Evolutionary conservation across 2,113 vertebrate species (phyloP).

Genomic region (Plecotus auritus): DNA sequence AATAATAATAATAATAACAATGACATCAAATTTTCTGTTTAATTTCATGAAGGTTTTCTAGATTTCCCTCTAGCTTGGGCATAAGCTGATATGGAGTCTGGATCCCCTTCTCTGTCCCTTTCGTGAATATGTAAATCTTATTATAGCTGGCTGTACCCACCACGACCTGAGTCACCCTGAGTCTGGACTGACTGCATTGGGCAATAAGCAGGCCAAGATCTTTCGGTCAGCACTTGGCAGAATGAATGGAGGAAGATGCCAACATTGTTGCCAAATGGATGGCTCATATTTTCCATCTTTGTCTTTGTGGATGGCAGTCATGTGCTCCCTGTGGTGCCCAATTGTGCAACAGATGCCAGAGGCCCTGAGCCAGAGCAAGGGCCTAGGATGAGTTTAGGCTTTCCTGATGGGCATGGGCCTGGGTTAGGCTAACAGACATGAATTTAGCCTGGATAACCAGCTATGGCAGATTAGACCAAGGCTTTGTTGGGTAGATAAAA

Average conservation of each 20-base stretch:
- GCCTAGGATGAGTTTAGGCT: background rate
- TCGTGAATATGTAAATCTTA: background rate
- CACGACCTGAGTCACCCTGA: conserved; percentile 28
- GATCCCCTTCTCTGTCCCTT: background rate
- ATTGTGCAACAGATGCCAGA: conserved; percentile 51
- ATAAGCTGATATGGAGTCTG: background rate
- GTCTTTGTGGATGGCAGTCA: conserved; percentile 57
- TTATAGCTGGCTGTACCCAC: background rate
- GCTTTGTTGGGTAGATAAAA: background rate
- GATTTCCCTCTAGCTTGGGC: background rate
- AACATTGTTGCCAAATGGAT: conserved; percentile 64
- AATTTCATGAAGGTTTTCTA: background rate
- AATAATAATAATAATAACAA: background rate
- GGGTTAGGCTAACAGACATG: background rate
- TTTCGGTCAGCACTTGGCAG: conserved; percentile 73
- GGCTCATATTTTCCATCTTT: conserved; percentile 69
- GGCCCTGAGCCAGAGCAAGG: background rate
- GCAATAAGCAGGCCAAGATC: conserved; percentile 58
- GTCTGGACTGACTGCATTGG: conserved; percentile 39
- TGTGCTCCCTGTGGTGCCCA: conserved; percentile 41
- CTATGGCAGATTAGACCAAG: background rate
- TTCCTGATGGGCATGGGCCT: background rate
- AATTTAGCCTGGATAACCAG: background rate
- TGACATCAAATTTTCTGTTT: background rate
- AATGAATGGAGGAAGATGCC: conserved; percentile 40